A percentile compares a stretch with the other conserved stretches of the same genome.
phyloP scores from a whole-genome alignment of 1,140 invertebrate species.

The Nomia melanderi region DNA sequence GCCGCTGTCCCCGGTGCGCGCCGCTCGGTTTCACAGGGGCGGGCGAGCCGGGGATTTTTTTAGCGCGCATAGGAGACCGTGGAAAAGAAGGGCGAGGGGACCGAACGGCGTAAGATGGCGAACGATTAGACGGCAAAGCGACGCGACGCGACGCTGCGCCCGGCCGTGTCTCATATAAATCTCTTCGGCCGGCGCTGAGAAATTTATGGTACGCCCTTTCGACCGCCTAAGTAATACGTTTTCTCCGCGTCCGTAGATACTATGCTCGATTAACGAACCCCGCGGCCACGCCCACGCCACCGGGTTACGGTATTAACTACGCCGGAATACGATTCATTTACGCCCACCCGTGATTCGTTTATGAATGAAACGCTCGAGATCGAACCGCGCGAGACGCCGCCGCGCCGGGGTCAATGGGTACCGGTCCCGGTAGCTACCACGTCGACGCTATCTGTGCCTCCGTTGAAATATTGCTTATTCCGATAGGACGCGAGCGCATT shows the following conservation, averaged over 20 bases:
- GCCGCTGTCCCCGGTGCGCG: no score
- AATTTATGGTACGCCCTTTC: constrained; percentile 63
- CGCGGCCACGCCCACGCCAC: constrained; percentile 54
- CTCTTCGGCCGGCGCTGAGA: constrained; percentile 31
- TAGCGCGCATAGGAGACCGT: neutral
- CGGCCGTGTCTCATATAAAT: constrained; percentile 56
- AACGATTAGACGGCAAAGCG: constrained; percentile 54
- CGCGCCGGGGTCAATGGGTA: constrained; percentile 59
- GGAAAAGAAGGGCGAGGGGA: neutral
- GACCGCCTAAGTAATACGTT: constrained; percentile 62
- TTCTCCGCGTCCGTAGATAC: constrained; percentile 58
- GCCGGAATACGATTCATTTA: constrained; percentile 68
- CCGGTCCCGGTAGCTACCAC: constrained; percentile 54
- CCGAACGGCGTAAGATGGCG: constrained; percentile 33
- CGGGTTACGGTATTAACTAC: constrained; percentile 60
- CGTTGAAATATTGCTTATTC: constrained; percentile 66
- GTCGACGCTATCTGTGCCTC: constrained; percentile 63
- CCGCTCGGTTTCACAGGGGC: neutral
- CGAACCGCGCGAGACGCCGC: constrained; percentile 65
- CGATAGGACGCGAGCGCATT: constrained; percentile 45
- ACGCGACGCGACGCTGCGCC: constrained; percentile 36
- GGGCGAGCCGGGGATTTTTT: neutral
- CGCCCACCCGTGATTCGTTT: constrained; percentile 53
- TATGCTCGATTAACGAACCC: constrained; percentile 61
- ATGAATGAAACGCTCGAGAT: constrained; percentile 64